A percentile compares a stretch with the other conserved stretches of the same genome.
These are phyloP conservation scores for Crenichthys baileyi DNA, from an alignment of 2,797 vertebrate genomes.

Conservation along the genomic window DNA sequence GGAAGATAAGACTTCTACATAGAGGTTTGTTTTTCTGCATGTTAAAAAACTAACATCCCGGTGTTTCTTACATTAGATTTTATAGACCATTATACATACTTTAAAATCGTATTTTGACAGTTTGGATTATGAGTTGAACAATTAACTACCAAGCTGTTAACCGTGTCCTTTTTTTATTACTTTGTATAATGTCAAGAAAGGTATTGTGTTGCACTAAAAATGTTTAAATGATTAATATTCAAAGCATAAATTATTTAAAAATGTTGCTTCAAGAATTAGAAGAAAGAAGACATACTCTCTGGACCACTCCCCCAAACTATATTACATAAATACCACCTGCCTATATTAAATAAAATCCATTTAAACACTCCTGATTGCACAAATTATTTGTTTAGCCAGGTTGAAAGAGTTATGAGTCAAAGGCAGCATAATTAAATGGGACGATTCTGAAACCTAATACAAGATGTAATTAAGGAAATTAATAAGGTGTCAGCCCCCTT, in stretches of 20 bases:
- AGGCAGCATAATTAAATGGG: slow-evolving; percentile 80
- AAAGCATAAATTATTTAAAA: not conserved
- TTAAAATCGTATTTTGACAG: slow-evolving; percentile 20
- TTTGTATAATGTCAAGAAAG: not conserved
- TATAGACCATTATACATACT: slow-evolving; percentile 7
- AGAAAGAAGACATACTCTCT: slow-evolving; percentile 7
- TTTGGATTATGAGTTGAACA: not conserved
- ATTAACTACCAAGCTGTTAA: not conserved
- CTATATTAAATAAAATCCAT: slow-evolving; percentile 71
- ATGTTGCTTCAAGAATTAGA: not conserved
- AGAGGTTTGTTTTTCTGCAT: slow-evolving; percentile 50
- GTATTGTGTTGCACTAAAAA: too few relatives aligned
- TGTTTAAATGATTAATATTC: not conserved
- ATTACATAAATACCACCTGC: slow-evolving; percentile 67
- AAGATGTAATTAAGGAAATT: slow-evolving; percentile 86
- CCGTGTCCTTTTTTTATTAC: not conserved
- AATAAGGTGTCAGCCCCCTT: slow-evolving; percentile 84
- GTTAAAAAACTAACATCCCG: slow-evolving; percentile 51
- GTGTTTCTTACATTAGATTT: slow-evolving; percentile 15
- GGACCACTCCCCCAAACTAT: slow-evolving; percentile 17
- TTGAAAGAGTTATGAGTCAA: slow-evolving; percentile 80
- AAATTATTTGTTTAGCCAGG: slow-evolving; percentile 79
- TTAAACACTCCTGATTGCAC: slow-evolving; percentile 69
- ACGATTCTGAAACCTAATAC: slow-evolving; percentile 82
- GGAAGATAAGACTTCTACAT: not conserved